Conservation (phyloP, 2,888 invertebrate genomes). For the Podotricha telesiphe region DNA sequence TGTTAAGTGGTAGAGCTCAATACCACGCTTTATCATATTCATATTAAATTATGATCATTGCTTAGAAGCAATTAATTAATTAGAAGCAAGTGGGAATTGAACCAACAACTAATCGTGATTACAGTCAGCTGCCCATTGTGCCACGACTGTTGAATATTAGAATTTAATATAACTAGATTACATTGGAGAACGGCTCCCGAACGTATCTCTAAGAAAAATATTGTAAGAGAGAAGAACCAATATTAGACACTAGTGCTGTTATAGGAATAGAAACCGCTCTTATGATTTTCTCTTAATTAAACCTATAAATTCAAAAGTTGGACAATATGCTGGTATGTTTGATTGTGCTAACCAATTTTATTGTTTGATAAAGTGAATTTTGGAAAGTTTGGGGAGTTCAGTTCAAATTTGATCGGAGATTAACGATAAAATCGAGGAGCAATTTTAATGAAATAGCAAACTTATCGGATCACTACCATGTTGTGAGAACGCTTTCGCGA, state of each 20-base stretch:
- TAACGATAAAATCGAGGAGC: slow-evolving; percentile 35
- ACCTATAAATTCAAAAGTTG: slow-evolving; percentile 26
- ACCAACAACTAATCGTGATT: too few species aligned
- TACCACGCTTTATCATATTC: too few species aligned
- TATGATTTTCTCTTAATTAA: slow-evolving; percentile 19
- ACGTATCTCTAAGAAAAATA: not conserved
- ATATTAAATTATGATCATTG: too few species aligned
- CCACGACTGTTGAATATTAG: too few species aligned
- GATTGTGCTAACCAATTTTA: slow-evolving; percentile 31
- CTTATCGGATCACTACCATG: slow-evolving; percentile 33
- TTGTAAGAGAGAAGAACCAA: not conserved
- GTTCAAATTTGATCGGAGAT: slow-evolving; percentile 41
- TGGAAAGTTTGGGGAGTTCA: slow-evolving; percentile 39
- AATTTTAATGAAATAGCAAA: slow-evolving; percentile 42
- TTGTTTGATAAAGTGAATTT: slow-evolving; percentile 33
- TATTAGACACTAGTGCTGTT: not conserved
- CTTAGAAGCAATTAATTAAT: too few species aligned
- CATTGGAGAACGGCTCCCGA: not conserved
- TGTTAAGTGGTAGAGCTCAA: too few species aligned
- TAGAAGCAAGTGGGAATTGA: too few species aligned
- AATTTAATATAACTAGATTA: not conserved
- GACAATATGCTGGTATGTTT: slow-evolving; percentile 28
- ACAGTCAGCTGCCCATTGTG: too few species aligned
- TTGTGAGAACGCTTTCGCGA: slow-evolving; percentile 22
- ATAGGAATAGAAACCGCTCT: not conserved